phyloP scores from a whole-genome alignment of 2,888 invertebrate species.

The Hirtodrosophila trivittata region DNA sequence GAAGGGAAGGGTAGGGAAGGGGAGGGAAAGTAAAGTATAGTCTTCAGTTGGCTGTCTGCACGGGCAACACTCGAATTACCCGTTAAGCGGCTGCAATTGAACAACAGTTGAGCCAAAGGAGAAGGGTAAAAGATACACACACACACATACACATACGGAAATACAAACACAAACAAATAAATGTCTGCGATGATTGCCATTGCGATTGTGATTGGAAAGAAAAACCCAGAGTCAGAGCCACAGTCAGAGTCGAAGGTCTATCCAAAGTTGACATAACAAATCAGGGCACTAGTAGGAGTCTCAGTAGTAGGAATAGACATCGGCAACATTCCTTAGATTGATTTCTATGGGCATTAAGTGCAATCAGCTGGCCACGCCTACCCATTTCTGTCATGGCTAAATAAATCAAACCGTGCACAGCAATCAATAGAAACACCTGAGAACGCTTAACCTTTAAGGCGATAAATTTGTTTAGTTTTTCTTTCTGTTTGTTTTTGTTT shows the following conservation, averaged over 20 bases:
- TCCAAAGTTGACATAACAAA: slow-evolving; percentile 31
- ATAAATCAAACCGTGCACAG: slow-evolving; percentile 45
- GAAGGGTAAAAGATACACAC: slow-evolving; percentile 25
- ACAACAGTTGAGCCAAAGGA: slow-evolving; percentile 35
- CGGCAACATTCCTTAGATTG: slow-evolving; percentile 54
- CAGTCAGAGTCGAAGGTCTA: slow-evolving; percentile 10
- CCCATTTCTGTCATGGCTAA: slow-evolving; percentile 30
- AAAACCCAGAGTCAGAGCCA: neutral
- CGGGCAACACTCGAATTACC: slow-evolving; percentile 41
- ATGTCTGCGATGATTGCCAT: slow-evolving; percentile 50
- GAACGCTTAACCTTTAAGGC: slow-evolving; percentile 49
- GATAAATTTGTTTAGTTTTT: slow-evolving; percentile 19
- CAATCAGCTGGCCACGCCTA: slow-evolving; percentile 61
- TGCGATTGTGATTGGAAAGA: slow-evolving; percentile 35
- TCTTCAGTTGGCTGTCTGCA: slow-evolving; percentile 17
- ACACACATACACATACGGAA: slow-evolving; percentile 1
- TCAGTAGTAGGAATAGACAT: slow-evolving; percentile 8
- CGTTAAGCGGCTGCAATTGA: slow-evolving; percentile 59
- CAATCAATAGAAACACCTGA: slow-evolving; percentile 64
- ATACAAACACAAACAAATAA: slow-evolving; percentile 43
- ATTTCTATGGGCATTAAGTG: slow-evolving; percentile 69
- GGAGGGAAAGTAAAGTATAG: slow-evolving; percentile 14
- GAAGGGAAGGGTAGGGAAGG: slow-evolving; percentile 8
- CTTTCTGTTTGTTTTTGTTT: neutral
- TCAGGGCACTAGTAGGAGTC: slow-evolving; percentile 20